Evolutionary conservation across 2,113 vertebrate genomes (phyloP).

Genomic region (Ursus arctos): DNA sequence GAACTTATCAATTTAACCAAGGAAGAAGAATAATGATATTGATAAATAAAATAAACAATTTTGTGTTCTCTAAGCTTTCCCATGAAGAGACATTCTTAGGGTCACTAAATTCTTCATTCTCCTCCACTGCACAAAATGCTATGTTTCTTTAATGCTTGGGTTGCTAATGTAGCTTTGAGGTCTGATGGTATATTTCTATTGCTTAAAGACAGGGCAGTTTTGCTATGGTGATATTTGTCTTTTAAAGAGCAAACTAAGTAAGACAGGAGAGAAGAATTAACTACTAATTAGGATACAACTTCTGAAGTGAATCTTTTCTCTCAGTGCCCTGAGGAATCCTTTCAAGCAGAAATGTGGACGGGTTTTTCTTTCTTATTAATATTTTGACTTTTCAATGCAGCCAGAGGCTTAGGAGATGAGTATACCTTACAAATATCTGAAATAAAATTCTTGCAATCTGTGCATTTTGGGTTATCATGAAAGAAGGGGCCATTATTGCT

Average conservation of each 20-base stretch:
- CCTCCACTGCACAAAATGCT: not conserved
- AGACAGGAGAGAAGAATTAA: constrained; percentile 28
- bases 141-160: not conserved
- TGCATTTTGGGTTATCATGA: constrained; percentile 35
- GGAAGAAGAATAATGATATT: not conserved
- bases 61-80: not conserved
- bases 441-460: constrained; percentile 46
- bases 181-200: not conserved
- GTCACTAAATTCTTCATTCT: constrained; percentile 12
- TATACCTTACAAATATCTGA: constrained; percentile 47
- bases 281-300: constrained; percentile 57
- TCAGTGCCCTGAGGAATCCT: constrained; percentile 43
- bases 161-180: not conserved
- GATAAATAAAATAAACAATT: not conserved
- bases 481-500: not conserved
- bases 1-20: not conserved
- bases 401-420: not conserved
- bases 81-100: constrained; percentile 1
- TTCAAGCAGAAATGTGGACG: constrained; percentile 46
- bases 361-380: constrained; percentile 65
- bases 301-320: constrained; percentile 39
- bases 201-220: constrained; percentile 1
- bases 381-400: constrained; percentile 66
- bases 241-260: constrained; percentile 68
- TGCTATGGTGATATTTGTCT: constrained; percentile 39